phyloP scores from a whole-genome alignment of 2,113 vertebrate species.

The Petrocephalus microphthalmus region DNA sequence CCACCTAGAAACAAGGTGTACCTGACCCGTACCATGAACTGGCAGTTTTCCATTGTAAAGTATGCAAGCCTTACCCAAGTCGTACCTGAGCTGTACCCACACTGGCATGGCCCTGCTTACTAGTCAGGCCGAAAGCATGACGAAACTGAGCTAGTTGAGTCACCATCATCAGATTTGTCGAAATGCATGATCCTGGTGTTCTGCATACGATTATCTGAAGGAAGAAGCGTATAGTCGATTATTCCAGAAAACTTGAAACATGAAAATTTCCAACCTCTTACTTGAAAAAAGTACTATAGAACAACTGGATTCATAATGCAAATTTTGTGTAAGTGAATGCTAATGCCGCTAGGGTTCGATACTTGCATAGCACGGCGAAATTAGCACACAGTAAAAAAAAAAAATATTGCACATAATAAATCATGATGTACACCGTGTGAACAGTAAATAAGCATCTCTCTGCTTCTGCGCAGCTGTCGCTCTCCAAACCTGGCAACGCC shows the following conservation, averaged over 20 bases:
- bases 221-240: not conserved
- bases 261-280: not conserved
- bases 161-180: not conserved
- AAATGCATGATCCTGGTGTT: not conserved
- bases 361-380: not conserved
- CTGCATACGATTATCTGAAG: not conserved
- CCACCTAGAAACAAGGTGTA: not conserved
- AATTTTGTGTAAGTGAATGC: not conserved
- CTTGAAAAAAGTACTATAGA: not conserved
- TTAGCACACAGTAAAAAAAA: not conserved
- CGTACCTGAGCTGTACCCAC: not conserved
- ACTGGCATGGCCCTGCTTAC: not conserved
- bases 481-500: not conserved
- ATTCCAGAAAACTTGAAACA: not conserved
- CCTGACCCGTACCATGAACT: not conserved
- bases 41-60: not conserved
- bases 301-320: not conserved
- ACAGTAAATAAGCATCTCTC: not conserved
- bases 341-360: not conserved
- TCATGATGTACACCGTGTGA: not conserved
- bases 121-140: not conserved
- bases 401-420: not conserved
- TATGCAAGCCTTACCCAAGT: not conserved
- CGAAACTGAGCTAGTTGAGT: not conserved
- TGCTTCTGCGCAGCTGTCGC: not conserved